These are phyloP conservation scores for Limnodromus scolopaceus DNA, from an alignment of 2,797 vertebrate genomes.

Conservation along the genomic window DNA sequence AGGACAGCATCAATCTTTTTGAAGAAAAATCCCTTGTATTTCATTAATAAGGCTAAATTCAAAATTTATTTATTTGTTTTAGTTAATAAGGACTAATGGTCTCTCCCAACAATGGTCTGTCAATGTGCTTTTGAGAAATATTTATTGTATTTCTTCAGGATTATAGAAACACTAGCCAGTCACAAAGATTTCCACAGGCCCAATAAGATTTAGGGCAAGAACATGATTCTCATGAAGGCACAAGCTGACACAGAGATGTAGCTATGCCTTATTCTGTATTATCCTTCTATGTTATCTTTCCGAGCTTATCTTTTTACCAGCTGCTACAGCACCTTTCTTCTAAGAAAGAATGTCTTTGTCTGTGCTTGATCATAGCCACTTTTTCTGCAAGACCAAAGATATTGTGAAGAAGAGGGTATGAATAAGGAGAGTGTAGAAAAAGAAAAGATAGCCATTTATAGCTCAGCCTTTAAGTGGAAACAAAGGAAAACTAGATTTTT, in stretches of 20 bases:
- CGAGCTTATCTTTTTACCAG: neutral
- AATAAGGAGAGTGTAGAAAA: neutral
- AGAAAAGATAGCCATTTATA: neutral
- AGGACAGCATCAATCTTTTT: neutral
- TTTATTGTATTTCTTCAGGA: neutral
- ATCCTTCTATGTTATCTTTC: neutral
- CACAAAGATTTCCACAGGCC: neutral
- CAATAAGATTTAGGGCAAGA: neutral
- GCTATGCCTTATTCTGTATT: neutral
- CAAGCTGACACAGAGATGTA: neutral
- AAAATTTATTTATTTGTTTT: neutral
- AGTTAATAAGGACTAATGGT: neutral
- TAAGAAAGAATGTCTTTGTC: neutral
- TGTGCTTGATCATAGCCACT: neutral
- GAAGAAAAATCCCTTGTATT: neutral
- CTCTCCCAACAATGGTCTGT: neutral
- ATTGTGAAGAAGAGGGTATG: neutral
- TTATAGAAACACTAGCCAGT: neutral
- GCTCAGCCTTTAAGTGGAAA: neutral
- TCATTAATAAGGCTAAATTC: neutral
- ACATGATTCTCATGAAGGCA: neutral
- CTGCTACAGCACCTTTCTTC: neutral
- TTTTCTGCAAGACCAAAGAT: neutral
- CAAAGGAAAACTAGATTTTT: neutral
- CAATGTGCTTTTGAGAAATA: neutral